Base-by-base conservation (phyloP, 2,888 invertebrate species). In the Eupithecia centaureata region DNA sequence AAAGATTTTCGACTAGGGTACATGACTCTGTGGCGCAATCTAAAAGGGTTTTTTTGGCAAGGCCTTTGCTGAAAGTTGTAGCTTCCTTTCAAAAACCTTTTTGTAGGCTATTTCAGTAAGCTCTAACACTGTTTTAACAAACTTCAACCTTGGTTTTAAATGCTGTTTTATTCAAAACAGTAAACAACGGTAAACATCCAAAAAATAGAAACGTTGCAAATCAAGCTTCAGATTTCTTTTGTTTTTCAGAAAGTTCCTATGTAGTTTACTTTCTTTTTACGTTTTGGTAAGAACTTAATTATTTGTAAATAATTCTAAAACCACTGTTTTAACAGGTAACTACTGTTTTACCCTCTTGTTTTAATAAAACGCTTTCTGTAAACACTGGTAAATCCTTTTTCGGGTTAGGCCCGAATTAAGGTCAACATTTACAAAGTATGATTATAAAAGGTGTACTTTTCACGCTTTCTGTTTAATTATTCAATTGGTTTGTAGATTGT, bases 361-460 rank as follows among this genome's bases (percentile, higher is more conserved):
- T 69, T 65, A 63, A 68, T 73, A 61, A 71, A 69, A 33, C 59
- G 63, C 70, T 74, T 65, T 42, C 56, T 68, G 63, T 71, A 74
- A 73, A 75, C 72, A 12, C 12, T 47, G 10, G 68, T 60, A 67
- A 71, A 59, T 67, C 59, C 66, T 62, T 63, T 61, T 63, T 69
- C 63, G 57, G 67, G 60, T 74, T 75, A 70, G 75, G 64, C 67
- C 66, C 33, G 70, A 81, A 79, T 76, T 69, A 77, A 73, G 76
- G 76, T 73, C 74, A 76, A 79, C 73, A 77, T 77, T 79, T 73
- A 70, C 71, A 63, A 66, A 74, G 70, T 56, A 65, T 67, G 79
- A 76, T 80, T 78, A 47, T 83, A 81, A 82, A 79, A 72, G 73
- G 72, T 79, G 79, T 75, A 77, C 77, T 78, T 54, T 76, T 65